These are phyloP conservation scores for Diabrotica virgifera DNA, from an alignment of 1,140 invertebrate genomes.

Conservation along the genomic window DNA sequence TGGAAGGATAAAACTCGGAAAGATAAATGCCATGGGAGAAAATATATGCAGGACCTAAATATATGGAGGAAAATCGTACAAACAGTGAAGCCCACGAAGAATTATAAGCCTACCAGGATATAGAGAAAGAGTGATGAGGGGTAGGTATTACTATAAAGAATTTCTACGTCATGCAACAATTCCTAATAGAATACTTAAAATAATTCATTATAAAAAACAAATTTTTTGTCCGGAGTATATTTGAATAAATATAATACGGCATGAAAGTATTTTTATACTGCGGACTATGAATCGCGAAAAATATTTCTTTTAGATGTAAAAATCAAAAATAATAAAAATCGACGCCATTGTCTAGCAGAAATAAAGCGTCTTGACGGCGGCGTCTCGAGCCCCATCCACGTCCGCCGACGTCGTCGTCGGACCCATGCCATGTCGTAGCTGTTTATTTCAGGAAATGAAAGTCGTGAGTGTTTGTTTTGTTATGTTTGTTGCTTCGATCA, in stretches of 20 bases:
- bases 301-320: background rate
- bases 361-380: background rate
- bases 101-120: too few relatives aligned
- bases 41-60: too few relatives aligned
- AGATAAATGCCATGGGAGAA: too few relatives aligned
- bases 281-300: background rate
- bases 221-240: background rate
- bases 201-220: too few relatives aligned
- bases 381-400: constrained; percentile 27
- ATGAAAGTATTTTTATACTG: background rate
- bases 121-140: too few relatives aligned
- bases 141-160: too few relatives aligned
- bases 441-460: constrained; percentile 38
- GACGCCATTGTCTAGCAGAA: background rate
- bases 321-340: background rate
- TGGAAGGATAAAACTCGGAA: too few relatives aligned
- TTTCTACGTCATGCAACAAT: too few relatives aligned
- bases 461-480: constrained; percentile 37
- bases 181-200: too few relatives aligned
- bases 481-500: constrained; percentile 35
- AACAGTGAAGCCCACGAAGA: too few relatives aligned
- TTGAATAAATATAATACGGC: too few relatives aligned
- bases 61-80: too few relatives aligned
- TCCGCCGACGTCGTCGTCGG: constrained; percentile 22
- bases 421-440: constrained; percentile 29